phyloP scores from a whole-genome alignment of 2,113 vertebrate species.

The Triplophysa dalaica region DNA sequence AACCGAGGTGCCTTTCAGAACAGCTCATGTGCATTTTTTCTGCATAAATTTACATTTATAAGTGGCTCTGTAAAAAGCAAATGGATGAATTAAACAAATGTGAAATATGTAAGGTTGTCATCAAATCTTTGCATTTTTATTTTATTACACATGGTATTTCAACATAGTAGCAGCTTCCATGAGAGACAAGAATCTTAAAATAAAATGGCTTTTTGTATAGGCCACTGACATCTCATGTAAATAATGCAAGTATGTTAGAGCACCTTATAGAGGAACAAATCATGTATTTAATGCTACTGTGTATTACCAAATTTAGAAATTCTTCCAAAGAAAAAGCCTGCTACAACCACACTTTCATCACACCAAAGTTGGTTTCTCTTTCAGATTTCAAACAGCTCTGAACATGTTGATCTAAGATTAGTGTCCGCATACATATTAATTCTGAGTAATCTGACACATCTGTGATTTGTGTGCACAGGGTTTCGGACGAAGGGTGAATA shows the following conservation, averaged over 20 bases:
- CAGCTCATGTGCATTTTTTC: not conserved
- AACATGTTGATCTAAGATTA: not conserved
- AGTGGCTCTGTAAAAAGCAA: too few relatives aligned
- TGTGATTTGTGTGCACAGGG: too few relatives aligned
- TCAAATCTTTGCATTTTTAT: too few relatives aligned
- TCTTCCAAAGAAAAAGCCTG: not conserved
- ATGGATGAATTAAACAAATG: too few relatives aligned
- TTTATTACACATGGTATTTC: not conserved
- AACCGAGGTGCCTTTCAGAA: not conserved
- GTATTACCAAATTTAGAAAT: not conserved
- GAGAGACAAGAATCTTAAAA: too few relatives aligned
- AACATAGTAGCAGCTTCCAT: not conserved
- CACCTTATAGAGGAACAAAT: not conserved
- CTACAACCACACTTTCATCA: not conserved
- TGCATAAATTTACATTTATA: not conserved
- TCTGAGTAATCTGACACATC: too few relatives aligned
- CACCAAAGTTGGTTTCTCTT: not conserved
- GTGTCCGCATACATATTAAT: not conserved
- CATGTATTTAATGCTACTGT: not conserved
- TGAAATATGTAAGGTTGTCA: too few relatives aligned
- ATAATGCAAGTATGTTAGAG: too few relatives aligned
- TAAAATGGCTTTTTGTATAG: too few relatives aligned
- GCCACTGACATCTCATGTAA: too few relatives aligned
- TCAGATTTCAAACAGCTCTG: not conserved
- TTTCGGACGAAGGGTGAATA: not conserved